Base-by-base conservation (phyloP, 2,888 invertebrate species). In the Idaea straminata region DNA sequence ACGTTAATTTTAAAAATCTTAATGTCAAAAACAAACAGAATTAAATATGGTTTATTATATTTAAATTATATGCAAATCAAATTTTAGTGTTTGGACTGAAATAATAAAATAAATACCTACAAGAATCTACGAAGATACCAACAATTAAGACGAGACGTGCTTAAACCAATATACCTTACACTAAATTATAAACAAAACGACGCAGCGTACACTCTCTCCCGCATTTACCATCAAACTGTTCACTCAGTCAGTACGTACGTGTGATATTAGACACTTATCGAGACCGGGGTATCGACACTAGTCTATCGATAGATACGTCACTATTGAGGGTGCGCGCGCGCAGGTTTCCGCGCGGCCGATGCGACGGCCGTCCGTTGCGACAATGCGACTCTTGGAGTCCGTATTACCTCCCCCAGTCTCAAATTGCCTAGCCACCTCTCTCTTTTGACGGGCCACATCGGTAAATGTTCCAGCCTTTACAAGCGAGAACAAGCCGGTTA, bases 391-490 rank as follows among this genome's bases (percentile, higher is more conserved):
- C 82, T 87, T 85, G 83, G 75, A 77, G 78, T 74, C 60, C 78
- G 78, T 77, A 76, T 81, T 84, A 82, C 88, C 87, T 86, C 85
- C 88, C 86, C 87, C 89, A 80, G 83, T 83, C 82, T 82, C 79
- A 82, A 81, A 82, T 77, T 79, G 82, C 86, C 85, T 86, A 86
- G 86, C 86, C 88, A 86, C 91, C 92, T 92, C 92, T 92, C 92
- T 91, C 92, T 92, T 92, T 92, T 88, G 83, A 88, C 73, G 64
- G 69, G 79, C 70, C 72, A 78, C 83, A 83, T 82, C 84, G 81
- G 83, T 84, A 81, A 80, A 79, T 80, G 68, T 71, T 72, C 70
- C 75, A 72, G 69, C 67, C 72, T 66, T 68, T 68, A 67, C 71
- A 66, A 70, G 71, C 70, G 64, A 67, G 68, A 71, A 67, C 69